Evolutionary conservation across 2,888 invertebrate genomes (phyloP).

Genomic region (Clusia tigrina): DNA sequence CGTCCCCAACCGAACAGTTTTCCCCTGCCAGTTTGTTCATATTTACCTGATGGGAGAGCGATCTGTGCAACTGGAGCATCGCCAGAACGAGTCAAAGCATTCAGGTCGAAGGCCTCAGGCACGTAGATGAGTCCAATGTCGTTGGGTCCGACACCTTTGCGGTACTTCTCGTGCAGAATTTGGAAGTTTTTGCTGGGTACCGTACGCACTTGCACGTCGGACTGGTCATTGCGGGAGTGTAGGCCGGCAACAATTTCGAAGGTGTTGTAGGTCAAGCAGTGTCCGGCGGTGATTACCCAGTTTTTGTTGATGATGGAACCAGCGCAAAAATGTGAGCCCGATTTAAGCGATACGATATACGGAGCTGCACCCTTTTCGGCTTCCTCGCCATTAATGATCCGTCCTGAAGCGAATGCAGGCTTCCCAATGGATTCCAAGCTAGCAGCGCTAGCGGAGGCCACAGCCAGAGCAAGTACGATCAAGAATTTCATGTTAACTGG

Average conservation of each 20-base stretch:
- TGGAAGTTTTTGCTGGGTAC: conserved; percentile 35
- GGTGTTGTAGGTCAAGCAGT: conserved; percentile 39
- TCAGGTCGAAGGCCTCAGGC: conserved; percentile 41
- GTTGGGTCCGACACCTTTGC: conserved; percentile 60
- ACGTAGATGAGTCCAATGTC: conserved; percentile 66
- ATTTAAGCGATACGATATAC: conserved; percentile 56
- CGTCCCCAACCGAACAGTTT: conserved; percentile 49
- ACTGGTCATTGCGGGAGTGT: conserved; percentile 46
- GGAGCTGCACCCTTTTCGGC: conserved; percentile 59
- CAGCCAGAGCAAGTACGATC: conserved; percentile 33
- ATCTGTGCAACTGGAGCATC: conserved; percentile 43
- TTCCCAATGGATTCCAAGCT: conserved; percentile 29
- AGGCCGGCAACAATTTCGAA: conserved; percentile 59
- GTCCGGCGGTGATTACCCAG: conserved; percentile 58
- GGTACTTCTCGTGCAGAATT: conserved; percentile 51
- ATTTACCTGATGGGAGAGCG: conserved; percentile 40
- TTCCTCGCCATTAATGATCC: conserved; percentile 47
- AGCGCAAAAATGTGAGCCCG: conserved; percentile 54
- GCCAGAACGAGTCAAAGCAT: conserved; percentile 43
- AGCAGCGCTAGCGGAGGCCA: conserved; percentile 34
- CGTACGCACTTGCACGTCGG: conserved; percentile 39
- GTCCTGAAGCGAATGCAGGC: conserved; percentile 38
- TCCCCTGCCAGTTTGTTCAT: conserved; percentile 37
- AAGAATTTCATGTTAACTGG: conserved; percentile 38
- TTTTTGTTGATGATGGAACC: conserved; percentile 58